Percentiles rank a stretch among this genome's conserved stretches.
Evolutionary conservation across 35 echinoderm and acorn worm genomes (phyloP).

Genomic region (Stichopus chloronotus): DNA sequence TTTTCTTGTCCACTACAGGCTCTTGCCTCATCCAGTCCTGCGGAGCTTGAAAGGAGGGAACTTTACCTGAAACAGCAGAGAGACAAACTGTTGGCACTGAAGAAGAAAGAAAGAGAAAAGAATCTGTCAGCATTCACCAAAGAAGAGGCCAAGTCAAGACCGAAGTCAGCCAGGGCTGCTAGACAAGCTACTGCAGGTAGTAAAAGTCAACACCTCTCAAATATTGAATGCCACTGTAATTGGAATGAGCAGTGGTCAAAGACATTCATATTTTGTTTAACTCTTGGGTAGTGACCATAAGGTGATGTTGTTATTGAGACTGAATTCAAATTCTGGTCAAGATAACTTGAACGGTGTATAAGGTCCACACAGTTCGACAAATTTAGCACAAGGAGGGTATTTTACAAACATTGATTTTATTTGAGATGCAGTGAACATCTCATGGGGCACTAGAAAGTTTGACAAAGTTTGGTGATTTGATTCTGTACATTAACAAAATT

Average conservation of each 20-base stretch:
- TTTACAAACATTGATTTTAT: too few relatives aligned
- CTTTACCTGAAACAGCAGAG: constrained; percentile 92
- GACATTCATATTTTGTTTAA: not conserved
- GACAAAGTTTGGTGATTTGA: too few relatives aligned
- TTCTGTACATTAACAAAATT: too few relatives aligned
- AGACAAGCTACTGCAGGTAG: constrained; percentile 82
- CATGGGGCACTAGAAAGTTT: too few relatives aligned
- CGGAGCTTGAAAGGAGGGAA: constrained; percentile 77
- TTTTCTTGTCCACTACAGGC: not conserved
- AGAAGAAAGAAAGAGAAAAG: constrained; percentile 88
- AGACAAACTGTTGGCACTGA: constrained; percentile 75
- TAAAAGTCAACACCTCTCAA: not conserved
- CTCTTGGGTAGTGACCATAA: too few relatives aligned
- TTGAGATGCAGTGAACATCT: too few relatives aligned
- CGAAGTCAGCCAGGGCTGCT: constrained; percentile 86
- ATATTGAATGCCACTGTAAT: not conserved
- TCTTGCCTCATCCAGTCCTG: constrained; percentile 64
- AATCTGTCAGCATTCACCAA: constrained; percentile 67
- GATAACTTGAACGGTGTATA: too few relatives aligned
- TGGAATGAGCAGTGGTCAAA: not conserved
- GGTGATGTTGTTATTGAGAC: too few relatives aligned
- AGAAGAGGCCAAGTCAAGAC: constrained; percentile 67
- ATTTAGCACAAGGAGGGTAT: too few relatives aligned
- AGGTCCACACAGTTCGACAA: too few relatives aligned
- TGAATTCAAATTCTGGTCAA: too few relatives aligned